Base-by-base conservation (phyloP, 2,113 vertebrate species). In the Poecilia latipinna region DNA sequence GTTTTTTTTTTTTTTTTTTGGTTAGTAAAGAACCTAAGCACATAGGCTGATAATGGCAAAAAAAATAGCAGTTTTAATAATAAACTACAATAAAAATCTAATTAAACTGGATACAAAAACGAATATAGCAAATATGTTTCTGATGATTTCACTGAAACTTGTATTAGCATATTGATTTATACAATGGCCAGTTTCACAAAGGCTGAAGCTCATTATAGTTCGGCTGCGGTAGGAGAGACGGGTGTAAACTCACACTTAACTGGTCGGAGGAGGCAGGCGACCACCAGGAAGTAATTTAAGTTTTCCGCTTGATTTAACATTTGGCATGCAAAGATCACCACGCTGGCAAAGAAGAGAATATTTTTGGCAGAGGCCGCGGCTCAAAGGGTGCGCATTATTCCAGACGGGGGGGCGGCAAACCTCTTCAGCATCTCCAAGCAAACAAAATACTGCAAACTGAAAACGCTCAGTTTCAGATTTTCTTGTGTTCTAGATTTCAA, bases 291-390 rank as follows among this genome's bases (percentile, higher is more conserved):
- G 24, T 29, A 32, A 48, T 75, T 68, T 1, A 51, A 65, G 80
- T 65, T 69, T 68, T 79, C 65, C 51, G 68, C 64, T 67, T 80
- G 28, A 79, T 80, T 86, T 77, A 84, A 74, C 72, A 72, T 80
- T 88, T 91, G 80, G 82, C 80, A 85, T 85, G 73, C 28, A 68
- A 66, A 73, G 44, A 67, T 64, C 62, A 73, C 65, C 61, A 72
- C 75, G 73, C 70, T 66, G 80, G 71, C 84, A 82, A 65, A 60
- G 51, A 70, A 78, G 72, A 77, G 61, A 28, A 61, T 69, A 66
- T 82, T 48, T 37, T 71, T 85, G 82, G 72, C 87, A 87, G 70
- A 51, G 32, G 78, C 1, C 32, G 76, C 61, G 37, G 69, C 73
- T 79, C 67, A 61, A 54, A n/a, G 67, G 71, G 74, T 68, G 61